Evolutionary conservation across 2,113 vertebrate genomes (phyloP).

Genomic region (Petroica traversi): DNA sequence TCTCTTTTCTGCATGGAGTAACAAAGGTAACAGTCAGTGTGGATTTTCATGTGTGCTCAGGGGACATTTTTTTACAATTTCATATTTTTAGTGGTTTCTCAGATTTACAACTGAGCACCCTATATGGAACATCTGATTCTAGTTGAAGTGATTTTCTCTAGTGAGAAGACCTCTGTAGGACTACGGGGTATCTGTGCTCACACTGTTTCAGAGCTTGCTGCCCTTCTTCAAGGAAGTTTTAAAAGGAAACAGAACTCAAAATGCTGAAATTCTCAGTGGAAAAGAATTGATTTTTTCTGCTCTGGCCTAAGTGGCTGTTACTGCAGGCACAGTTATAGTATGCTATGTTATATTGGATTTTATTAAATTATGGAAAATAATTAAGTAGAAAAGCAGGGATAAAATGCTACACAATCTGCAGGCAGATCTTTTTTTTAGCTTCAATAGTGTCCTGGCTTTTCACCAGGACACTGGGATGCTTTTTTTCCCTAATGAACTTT

Average conservation of each 20-base stretch:
- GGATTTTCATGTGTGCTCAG: not conserved
- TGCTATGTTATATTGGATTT: not conserved
- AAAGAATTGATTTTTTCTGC: not conserved
- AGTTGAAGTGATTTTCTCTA: not conserved
- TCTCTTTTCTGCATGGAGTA: not conserved
- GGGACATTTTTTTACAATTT: not conserved
- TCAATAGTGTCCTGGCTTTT: not conserved
- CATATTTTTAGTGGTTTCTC: not conserved
- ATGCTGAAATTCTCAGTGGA: not conserved
- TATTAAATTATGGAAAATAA: conserved; percentile 34
- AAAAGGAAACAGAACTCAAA: not conserved
- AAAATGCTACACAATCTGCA: not conserved
- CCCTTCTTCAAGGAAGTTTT: not conserved
- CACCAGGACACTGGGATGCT: not conserved
- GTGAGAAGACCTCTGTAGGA: not conserved
- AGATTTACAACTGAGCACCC: not conserved
- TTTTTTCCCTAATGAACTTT: conserved; percentile 24
- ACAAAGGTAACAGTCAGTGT: not conserved
- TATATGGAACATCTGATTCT: not conserved
- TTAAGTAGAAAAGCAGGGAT: not conserved
- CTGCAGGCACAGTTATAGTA: not conserved
- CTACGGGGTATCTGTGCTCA: not conserved
- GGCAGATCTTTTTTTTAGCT: not conserved
- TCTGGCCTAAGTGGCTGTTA: not conserved
- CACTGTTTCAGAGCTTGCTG: not conserved